A percentile compares a stretch with the other conserved stretches of the same genome.
Conservation (phyloP, 1,140 invertebrate genomes). For the Nephotettix cincticeps region DNA sequence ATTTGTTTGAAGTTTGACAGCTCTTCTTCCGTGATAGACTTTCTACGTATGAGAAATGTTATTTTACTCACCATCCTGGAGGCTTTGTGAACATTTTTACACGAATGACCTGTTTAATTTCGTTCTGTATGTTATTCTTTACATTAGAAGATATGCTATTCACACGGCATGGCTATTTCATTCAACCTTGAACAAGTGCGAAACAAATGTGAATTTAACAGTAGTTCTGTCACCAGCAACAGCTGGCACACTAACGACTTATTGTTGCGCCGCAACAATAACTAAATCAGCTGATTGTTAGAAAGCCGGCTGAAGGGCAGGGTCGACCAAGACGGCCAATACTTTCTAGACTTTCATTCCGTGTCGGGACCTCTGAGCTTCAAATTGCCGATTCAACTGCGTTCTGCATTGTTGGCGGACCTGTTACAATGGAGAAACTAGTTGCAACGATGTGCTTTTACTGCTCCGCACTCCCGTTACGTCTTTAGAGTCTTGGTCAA, state of each 20-base stretch:
- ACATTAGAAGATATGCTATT: background rate
- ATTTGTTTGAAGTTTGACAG: no score
- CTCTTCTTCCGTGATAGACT: no score
- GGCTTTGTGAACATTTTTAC: no score
- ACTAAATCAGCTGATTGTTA: background rate
- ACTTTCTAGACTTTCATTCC: slow-evolving; percentile 15
- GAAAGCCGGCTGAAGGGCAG: background rate
- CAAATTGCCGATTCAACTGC: background rate
- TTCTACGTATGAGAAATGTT: no score
- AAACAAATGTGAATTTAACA: background rate
- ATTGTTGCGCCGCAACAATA: background rate
- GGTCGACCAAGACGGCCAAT: background rate
- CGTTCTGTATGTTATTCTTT: background rate
- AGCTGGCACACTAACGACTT: background rate
- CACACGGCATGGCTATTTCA: background rate
- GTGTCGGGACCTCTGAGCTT: background rate
- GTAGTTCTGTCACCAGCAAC: background rate
- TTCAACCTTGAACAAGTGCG: background rate
- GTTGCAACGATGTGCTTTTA: background rate
- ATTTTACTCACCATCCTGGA: no score
- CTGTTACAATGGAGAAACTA: slow-evolving; percentile 5
- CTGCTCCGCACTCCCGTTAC: no score
- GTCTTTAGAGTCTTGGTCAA: no score
- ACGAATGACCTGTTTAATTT: no score
- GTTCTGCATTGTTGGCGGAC: slow-evolving; percentile 6